A percentile compares a stretch with the other conserved stretches of the same genome.
Conservation (phyloP, 2,888 invertebrate genomes). For the Criorhina ranunculi region DNA sequence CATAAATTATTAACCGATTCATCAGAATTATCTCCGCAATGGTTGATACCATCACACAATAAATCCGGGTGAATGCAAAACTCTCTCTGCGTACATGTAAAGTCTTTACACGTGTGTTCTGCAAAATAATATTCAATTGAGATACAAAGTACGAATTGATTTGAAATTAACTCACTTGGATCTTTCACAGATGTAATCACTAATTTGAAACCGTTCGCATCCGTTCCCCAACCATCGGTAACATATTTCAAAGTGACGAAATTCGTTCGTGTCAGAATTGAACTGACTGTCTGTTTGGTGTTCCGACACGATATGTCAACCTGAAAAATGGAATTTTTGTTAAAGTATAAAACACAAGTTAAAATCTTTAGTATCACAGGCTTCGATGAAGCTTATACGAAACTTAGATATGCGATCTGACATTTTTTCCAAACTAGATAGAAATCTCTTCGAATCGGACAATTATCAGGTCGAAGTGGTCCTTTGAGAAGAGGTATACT, state of each 20-base stretch:
- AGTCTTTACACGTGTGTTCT: conserved; percentile 96
- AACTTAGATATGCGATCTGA: no score
- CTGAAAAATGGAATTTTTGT: conserved; percentile 86
- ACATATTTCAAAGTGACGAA: conserved; percentile 97
- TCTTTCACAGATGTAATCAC: conserved; percentile 97
- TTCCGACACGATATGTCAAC: conserved; percentile 96
- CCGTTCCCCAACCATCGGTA: conserved; percentile 96
- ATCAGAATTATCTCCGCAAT: conserved; percentile 97
- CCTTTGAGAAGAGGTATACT: no score
- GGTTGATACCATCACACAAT: conserved; percentile 96
- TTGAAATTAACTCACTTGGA: conserved; percentile 96
- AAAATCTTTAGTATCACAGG: neutral
- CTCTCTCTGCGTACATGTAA: conserved; percentile 93
- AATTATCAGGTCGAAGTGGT: no score
- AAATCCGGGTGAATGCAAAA: conserved; percentile 97
- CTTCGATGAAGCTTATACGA: no score
- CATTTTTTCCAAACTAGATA: no score
- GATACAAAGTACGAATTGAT: no score
- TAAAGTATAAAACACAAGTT: no score
- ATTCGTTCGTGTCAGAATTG: conserved; percentile 95
- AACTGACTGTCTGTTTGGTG: conserved; percentile 94
- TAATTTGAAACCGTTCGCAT: conserved; percentile 95
- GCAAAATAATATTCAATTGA: no score
- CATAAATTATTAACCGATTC: conserved; percentile 94
- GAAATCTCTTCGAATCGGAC: no score